Evolutionary conservation across 2,113 vertebrate genomes (phyloP).

Genomic region (Microcebus tavaratra): DNA sequence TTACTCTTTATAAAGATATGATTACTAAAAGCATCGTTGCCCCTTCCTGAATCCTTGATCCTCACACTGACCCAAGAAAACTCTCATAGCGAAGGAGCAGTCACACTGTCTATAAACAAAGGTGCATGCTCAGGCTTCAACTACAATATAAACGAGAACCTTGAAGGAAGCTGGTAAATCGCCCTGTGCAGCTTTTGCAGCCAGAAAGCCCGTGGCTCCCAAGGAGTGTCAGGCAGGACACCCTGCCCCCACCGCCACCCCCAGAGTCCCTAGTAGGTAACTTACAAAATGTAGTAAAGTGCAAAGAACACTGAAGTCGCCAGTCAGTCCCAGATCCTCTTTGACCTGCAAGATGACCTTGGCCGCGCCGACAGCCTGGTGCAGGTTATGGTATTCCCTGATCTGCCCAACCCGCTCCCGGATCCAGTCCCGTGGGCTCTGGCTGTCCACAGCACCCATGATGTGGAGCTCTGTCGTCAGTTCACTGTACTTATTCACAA

Average conservation of each 20-base stretch:
- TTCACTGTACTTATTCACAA: constrained; percentile 82
- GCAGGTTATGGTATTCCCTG: constrained; percentile 91
- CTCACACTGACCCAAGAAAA: neutral
- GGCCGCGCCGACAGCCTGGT: constrained; percentile 88
- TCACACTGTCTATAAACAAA: accelerated
- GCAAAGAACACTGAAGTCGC: constrained; percentile 90
- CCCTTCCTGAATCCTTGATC: neutral
- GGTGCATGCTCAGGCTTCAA: accelerated
- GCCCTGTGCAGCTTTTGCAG: accelerated
- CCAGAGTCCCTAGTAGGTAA: constrained; percentile 18
- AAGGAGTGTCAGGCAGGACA: neutral
- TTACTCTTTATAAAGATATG: neutral
- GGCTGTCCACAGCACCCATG: no score
- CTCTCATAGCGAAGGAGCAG: neutral
- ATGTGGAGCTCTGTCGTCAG: no score
- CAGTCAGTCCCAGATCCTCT: constrained; percentile 86
- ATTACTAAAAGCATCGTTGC: accelerated
- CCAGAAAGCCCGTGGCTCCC: neutral
- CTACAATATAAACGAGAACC: accelerated
- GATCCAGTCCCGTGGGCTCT: constrained; percentile 84
- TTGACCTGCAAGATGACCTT: constrained; percentile 87
- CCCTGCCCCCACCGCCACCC: accelerated
- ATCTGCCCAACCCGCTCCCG: constrained; percentile 88
- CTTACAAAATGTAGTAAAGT: constrained; percentile 88
- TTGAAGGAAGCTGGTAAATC: accelerated